Evolutionary conservation across 2,888 invertebrate species (phyloP), one percentile per base, ranked within the genome.

Genomic region (Cryptus armator): DNA sequence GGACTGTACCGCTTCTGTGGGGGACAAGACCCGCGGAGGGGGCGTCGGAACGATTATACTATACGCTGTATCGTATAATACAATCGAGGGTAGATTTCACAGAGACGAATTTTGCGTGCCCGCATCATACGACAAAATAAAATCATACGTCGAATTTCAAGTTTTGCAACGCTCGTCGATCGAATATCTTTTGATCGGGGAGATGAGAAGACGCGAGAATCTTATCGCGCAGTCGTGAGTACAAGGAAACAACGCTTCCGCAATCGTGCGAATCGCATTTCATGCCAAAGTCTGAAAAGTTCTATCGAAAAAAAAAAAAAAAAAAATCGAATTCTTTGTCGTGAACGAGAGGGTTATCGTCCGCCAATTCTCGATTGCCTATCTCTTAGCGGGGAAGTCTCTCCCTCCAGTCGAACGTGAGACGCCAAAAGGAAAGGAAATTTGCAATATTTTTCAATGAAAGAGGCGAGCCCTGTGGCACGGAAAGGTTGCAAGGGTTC

Each of bases 401-500:
- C 51, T 76, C 81, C 79, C 48, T 12, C 12, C 43, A 75, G 66
- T 24, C 51, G 67, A 74, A 68, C 7, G 29, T 19, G 29, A 48
- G 24, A 6, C 70, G 56, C 62, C 75, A 81, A 85, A 53, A 87
- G 85, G 70, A 74, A 87, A 87, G 88, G 89, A 90, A 90, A 89
- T 90, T 90, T 90, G 90, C 90, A 89, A 90, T 90, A 90, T 90
- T 89, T 90, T 90, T 89, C 89, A 90, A 90, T 89, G 87, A 86
- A 87, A 80, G 53, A 48, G 44, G 76, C 81, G 53, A 68, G 2
- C 24, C 19, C 43, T 44, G 6, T 62, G n/a, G 59, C 19, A 37
- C 16, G 16, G n/a, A 14, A 16, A 24, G 53, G 7, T 19, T 37
- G 68, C 64, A 24, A 70, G 62, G 68, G 53, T 56, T 46, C 12